Base-by-base conservation (phyloP, 2,888 invertebrate species). In the Drosophila melanosoma region DNA sequence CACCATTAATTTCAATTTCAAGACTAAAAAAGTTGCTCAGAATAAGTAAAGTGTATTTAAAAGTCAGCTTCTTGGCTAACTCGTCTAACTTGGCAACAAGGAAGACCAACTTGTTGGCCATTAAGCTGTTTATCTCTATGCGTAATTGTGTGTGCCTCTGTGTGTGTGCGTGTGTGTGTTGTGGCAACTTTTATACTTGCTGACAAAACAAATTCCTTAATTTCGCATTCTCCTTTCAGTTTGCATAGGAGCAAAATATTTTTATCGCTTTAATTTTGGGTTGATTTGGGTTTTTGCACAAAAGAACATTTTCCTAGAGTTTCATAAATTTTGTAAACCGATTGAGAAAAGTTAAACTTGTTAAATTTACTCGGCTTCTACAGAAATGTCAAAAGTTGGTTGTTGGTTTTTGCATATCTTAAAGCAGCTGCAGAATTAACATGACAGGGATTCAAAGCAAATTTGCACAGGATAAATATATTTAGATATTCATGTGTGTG, bases 131-230 rank as follows among this genome's bases (percentile, higher is more conserved):
- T 35, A 20, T 51, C 12, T 26, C 15, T 33, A 33, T 42, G 15
- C 11, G 11, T 49, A 29, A 29, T 5, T 29, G 33, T 48, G 29
- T 38, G 17, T 62, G 29, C 20, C 4, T 48, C 4, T 48, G n/a
- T 67, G 49, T 45, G 45, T 40, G 15, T 23, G 20, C 11, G 3
- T 63, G 20, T 63, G 3, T 60, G 38, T 54, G 26, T 54, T 36
- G 23, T 73, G n/a, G n/a, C 65, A 63, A 49, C 60, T 65, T 49
- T 68, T 56, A 56, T 35, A 51, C 65, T 15, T 62, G 62, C 63
- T 69, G 79, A 71, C 71, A 81, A 70, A 69, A 72, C 65, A 83
- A 65, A 51, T 69, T 59, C 66, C 68, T 70, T 53, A 40, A 73
- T 68, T 81, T 70, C n/a, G 63, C 53, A 42, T 64, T 69, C 53